These are phyloP conservation scores for Pinna nobilis DNA, from an alignment of 1,140 invertebrate species.

Conservation along the genomic window DNA sequence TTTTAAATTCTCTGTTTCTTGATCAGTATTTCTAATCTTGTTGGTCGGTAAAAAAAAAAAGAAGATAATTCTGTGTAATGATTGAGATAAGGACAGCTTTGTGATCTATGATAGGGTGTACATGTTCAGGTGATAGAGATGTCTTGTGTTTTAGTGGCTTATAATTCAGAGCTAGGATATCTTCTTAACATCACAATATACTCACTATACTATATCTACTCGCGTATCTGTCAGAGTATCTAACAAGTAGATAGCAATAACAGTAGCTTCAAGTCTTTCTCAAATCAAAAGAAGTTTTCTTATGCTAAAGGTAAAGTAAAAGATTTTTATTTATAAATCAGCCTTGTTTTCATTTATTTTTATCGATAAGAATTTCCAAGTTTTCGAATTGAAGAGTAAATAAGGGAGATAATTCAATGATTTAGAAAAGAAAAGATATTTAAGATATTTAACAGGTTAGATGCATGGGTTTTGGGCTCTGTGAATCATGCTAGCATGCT, in stretches of 20 bases:
- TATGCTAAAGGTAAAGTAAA: background rate
- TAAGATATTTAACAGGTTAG: conserved; percentile 6
- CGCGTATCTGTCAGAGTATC: no score
- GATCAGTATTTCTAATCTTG: background rate
- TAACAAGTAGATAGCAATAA: no score
- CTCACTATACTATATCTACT: no score
- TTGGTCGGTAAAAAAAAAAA: background rate
- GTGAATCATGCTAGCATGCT: conserved; percentile 21
- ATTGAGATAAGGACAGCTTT: no score
- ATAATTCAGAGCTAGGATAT: no score
- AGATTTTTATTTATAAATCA: background rate
- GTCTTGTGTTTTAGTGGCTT: no score
- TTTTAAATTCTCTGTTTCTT: background rate
- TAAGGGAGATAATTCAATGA: conserved; percentile 4
- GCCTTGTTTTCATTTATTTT: background rate
- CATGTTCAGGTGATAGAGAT: no score
- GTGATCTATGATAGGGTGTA: no score
- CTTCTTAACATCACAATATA: no score
- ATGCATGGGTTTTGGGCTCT: conserved; percentile 18
- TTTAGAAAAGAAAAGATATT: background rate
- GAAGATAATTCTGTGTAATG: background rate
- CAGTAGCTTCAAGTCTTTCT: no score
- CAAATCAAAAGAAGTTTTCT: background rate
- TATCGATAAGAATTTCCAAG: background rate
- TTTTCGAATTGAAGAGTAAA: background rate